Percentiles rank a stretch among this genome's conserved stretches.
Conservation (phyloP, 2,888 invertebrate genomes). For the Sinhomidia bicolor region DNA sequence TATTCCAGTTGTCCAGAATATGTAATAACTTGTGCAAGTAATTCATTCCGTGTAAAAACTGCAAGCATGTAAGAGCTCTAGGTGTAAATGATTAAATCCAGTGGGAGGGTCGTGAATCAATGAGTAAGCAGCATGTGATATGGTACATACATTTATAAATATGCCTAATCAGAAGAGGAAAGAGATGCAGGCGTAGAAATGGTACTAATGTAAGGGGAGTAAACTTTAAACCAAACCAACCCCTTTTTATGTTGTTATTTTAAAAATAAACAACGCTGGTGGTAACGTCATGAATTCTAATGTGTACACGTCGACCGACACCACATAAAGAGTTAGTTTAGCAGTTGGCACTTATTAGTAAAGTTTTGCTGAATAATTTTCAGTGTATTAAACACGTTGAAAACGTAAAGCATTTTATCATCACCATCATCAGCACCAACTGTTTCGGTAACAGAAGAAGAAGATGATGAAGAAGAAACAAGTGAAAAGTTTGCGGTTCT, state of each 20-base stretch:
- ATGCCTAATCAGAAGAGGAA: slow-evolving; percentile 14
- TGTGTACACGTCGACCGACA: background rate
- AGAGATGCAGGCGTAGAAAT: slow-evolving; percentile 36
- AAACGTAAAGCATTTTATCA: slow-evolving; percentile 8
- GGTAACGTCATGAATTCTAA: slow-evolving; percentile 63
- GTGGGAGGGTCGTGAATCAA: slow-evolving; percentile 37
- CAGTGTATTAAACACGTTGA: background rate
- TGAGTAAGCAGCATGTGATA: background rate
- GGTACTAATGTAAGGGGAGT: slow-evolving; percentile 25
- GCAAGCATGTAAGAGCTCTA: background rate
- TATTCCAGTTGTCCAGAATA: slow-evolving; percentile 51
- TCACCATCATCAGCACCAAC: background rate
- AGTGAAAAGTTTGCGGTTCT: background rate
- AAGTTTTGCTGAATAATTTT: slow-evolving; percentile 38
- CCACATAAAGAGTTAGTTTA: slow-evolving; percentile 19
- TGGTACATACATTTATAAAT: too few relatives aligned
- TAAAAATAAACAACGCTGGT: background rate
- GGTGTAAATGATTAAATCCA: slow-evolving; percentile 51
- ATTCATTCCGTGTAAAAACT: slow-evolving; percentile 36
- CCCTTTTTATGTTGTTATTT: slow-evolving; percentile 42
- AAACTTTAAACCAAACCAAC: slow-evolving; percentile 43
- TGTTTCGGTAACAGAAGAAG: too few relatives aligned
- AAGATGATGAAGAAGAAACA: too few relatives aligned
- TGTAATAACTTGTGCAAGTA: slow-evolving; percentile 36
- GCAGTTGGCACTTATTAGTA: slow-evolving; percentile 42